Base-by-base conservation (phyloP, 92 coral and sea anemone genomes). In the Galaxea fascicularis region DNA sequence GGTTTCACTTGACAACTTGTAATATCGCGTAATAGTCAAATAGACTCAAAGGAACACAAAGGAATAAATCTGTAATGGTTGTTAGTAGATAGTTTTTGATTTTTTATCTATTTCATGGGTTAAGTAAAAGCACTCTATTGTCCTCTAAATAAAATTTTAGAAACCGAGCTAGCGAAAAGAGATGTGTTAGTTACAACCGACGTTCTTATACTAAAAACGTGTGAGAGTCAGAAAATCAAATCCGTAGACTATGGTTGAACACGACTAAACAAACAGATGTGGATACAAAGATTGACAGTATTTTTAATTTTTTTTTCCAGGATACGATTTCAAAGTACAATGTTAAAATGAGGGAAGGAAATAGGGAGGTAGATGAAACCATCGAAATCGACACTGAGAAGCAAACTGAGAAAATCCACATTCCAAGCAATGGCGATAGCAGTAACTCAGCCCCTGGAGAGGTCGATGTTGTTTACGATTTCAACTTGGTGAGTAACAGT, bases 361-460 rank as follows among this genome's bases (percentile, higher is more conserved):
- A 75, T 11, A 29, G 25, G 31, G 67, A 75, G 44, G 0, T 53
- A 20, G 67, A 75, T 3, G 51, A 75, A 58, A 60, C 59, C n/a
- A 26, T 75, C 4, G 29, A 75, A 57, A 53, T 75, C 52, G 80
- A 75, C 80, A 75, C 80, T 27, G 66, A 75, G 30, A 75, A 75
- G 21, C 27, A 56, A 54, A 54, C 67, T 2, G 80, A 75, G 47
- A 75, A 41, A 13, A 6, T 25, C 11, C 66, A n/a, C 51, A 57
- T 75, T 35, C 51, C 80, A 75, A 75, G 68, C 30, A 63, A 63
- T 63, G 68, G 68, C 68, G 68, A 75, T 24, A 75, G 52, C 21
- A 53, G 60, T 4, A n/a, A 60, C 0, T n/a, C 14, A 8, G 59
- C 44, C 79, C 41, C 80, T 13, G 80, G 80, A 57, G 52, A 75